Evolutionary conservation across 2,888 invertebrate species (phyloP), one percentile per base, ranked within the genome.

Genomic region (Drosophila hawaiiensis): DNA sequence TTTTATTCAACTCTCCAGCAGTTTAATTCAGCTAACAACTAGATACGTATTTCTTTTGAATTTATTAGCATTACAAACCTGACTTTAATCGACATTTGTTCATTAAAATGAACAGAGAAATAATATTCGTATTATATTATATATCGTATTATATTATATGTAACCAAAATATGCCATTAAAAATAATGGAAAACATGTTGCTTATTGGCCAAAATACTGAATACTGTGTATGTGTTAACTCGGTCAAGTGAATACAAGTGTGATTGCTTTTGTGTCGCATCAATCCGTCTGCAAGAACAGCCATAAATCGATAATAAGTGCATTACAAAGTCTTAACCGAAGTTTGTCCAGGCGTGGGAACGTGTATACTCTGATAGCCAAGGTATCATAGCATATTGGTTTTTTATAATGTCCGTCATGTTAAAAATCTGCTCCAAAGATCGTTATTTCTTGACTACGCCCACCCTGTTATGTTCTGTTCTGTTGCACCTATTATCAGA

Each of bases 271-370:
- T 28, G 28, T 50, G 28, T 43, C 31, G 41, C 61, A 66, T 68
- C 61, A 74, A 73, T 59, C 70, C 60, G 52, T 22, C 16, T n/a
- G 43, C 31, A 62, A 33, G 39, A 65, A 56, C 52, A 41, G 33
- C 22, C 12, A 54, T 43, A 10, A 31, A 43, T 62, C 37, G 37
- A 25, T 16, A 37, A 37, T 16, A 16, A 50, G 43, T 63, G 63
- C 52, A 68, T 58, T 68, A 33, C 61, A 73, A 70, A 62, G 56
- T 56, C 50, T 39, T n/a, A 59, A 49, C 19, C 43, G 41, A 73
- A 58, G 50, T 63, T 65, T 53, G 69, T 14, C 31, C 53, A 58
- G 39, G 43, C 64, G 56, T 64, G 55, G 31, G 53, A 69, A 43
- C 54, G 60, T 41, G 10, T 12, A 41, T n/a, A 41, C 67, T 74